Evolutionary conservation across 2,797 vertebrate genomes (phyloP).

Genomic region (Sebastes taczanowskii): DNA sequence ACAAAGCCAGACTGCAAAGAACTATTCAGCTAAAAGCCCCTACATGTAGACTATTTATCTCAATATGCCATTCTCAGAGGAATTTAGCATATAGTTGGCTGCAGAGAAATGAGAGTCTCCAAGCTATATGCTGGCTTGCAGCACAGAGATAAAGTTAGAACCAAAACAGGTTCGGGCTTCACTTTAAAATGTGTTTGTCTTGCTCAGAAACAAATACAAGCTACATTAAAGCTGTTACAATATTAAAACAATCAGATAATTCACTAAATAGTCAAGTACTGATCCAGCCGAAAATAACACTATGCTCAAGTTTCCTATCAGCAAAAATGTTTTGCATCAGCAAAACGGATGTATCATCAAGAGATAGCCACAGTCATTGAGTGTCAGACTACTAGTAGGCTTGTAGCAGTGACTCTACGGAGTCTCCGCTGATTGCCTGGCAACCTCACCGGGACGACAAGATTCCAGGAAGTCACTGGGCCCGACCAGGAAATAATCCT

Average conservation of each 20-base stretch:
- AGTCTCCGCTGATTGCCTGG: no score
- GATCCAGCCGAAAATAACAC: neutral
- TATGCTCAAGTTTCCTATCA: neutral
- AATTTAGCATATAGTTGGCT: neutral
- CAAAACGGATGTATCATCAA: neutral
- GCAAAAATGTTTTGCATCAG: neutral
- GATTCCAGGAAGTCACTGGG: neutral
- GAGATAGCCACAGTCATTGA: neutral
- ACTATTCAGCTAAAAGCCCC: neutral
- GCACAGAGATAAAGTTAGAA: neutral
- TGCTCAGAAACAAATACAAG: neutral
- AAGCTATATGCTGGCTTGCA: neutral
- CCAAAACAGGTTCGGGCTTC: neutral
- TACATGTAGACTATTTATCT: conserved; percentile 5
- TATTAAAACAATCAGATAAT: neutral
- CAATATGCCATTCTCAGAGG: neutral
- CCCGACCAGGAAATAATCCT: no score
- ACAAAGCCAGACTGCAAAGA: conserved; percentile 7
- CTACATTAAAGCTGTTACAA: neutral
- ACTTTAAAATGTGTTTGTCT: neutral
- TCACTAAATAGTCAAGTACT: neutral
- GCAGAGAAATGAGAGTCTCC: conserved; percentile 12
- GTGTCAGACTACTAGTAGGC: neutral
- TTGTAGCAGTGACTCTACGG: no score
- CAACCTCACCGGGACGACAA: neutral